phyloP scores from a whole-genome alignment of 2,797 vertebrate species.

The Urophycis tenuis region DNA sequence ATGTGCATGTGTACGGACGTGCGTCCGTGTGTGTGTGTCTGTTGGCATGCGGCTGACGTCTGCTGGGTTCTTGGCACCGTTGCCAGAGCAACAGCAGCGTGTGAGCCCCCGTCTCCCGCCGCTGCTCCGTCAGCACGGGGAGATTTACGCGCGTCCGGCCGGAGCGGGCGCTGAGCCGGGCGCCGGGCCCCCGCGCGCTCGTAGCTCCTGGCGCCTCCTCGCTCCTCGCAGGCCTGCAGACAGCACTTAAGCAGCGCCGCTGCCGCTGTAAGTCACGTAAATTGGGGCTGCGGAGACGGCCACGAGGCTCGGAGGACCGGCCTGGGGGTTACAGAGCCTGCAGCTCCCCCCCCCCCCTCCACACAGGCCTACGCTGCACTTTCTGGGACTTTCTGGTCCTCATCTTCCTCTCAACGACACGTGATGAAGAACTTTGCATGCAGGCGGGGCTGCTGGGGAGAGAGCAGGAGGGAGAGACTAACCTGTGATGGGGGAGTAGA shows the following conservation, averaged over 20 bases:
- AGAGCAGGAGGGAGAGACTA: background rate
- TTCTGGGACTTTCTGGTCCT: background rate
- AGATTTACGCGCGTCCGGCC: conserved; percentile 64
- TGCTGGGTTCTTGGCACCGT: conserved; percentile 29
- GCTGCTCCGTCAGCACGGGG: conserved; percentile 63
- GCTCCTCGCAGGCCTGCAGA: conserved; percentile 46
- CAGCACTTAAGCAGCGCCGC: conserved; percentile 56
- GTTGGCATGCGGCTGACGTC: conserved; percentile 36
- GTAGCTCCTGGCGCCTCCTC: background rate
- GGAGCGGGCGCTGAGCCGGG: conserved; percentile 33
- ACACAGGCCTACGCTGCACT: conserved; percentile 12
- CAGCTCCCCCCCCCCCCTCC: background rate
- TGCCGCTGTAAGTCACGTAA: conserved; percentile 66
- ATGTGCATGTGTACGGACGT: background rate
- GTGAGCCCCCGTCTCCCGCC: conserved; percentile 39
- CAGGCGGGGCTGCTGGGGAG: background rate
- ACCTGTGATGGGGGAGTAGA: too few species aligned
- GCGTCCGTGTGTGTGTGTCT: conserved; percentile 8
- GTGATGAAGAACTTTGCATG: background rate
- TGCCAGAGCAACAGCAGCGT: conserved; percentile 27
- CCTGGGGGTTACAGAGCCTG: conserved; percentile 49
- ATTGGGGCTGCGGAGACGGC: conserved; percentile 58
- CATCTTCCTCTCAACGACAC: background rate
- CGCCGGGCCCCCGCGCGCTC: background rate
- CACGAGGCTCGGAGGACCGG: conserved; percentile 56